Conservation (phyloP, 2,113 vertebrate genomes). For the Apus apus region DNA sequence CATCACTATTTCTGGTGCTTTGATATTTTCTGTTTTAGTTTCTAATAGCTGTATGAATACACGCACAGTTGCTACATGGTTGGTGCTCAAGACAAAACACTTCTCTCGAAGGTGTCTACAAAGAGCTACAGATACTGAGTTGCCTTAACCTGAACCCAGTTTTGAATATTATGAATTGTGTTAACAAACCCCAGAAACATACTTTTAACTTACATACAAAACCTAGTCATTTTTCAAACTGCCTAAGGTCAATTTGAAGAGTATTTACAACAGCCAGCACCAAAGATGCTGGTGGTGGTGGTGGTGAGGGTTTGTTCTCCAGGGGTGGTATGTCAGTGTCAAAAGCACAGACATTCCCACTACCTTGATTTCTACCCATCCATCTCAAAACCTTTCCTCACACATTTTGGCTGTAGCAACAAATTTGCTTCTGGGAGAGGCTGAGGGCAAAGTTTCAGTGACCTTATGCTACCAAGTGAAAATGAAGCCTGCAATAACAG, state of each 20-base stretch:
- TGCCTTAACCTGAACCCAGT: neutral
- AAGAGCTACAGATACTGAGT: neutral
- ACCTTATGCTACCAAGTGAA: neutral
- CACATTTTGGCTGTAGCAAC: neutral
- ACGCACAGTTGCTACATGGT: neutral
- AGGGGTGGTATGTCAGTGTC: neutral
- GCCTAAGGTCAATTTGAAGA: neutral
- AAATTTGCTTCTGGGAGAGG: neutral
- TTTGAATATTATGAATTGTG: neutral
- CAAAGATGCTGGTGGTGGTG: neutral
- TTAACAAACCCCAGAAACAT: neutral
- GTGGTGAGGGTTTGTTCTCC: neutral
- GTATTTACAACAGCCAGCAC: neutral
- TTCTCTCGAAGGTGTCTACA: neutral
- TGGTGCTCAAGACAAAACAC: neutral
- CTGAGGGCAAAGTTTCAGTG: neutral
- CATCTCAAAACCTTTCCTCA: neutral
- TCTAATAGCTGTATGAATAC: slow-evolving; percentile 35
- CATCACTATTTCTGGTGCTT: slow-evolving; percentile 35
- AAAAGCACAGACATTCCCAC: neutral
- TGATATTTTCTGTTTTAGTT: slow-evolving; percentile 36
- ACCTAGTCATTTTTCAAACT: neutral
- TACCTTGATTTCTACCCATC: neutral
- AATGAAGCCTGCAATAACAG: neutral
- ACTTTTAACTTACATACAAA: neutral